Evolutionary conservation across 1,140 invertebrate genomes (phyloP).

Genomic region (Temnothorax curvispinosus): DNA sequence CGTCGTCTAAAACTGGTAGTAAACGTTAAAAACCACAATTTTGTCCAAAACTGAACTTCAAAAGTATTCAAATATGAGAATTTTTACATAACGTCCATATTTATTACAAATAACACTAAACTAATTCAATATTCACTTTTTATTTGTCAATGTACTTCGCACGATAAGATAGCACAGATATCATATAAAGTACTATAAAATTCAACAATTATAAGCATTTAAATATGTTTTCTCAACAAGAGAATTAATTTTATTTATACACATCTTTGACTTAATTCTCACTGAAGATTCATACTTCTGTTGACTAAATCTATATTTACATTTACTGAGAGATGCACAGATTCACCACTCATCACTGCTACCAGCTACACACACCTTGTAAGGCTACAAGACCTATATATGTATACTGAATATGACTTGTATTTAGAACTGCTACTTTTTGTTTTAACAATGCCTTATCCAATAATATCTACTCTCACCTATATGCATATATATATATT

Average conservation of each 20-base stretch:
- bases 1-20: background rate
- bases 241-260: slow-evolving; percentile 31
- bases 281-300: slow-evolving; percentile 25
- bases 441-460: background rate
- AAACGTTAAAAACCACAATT: background rate
- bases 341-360: slow-evolving; percentile 57
- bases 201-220: slow-evolving; percentile 6
- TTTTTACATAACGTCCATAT: background rate
- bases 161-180: background rate
- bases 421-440: slow-evolving; percentile 45
- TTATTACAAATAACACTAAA: background rate
- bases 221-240: background rate
- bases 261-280: background rate
- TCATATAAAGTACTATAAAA: background rate
- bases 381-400: slow-evolving; percentile 22
- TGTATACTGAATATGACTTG: slow-evolving; percentile 31
- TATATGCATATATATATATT: background rate
- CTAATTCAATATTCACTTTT: slow-evolving; percentile 12
- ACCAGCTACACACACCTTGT: slow-evolving; percentile 59
- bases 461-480: too few species aligned
- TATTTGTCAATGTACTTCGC: background rate
- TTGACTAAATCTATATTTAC: slow-evolving; percentile 70
- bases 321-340: slow-evolving; percentile 60
- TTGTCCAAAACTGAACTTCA: background rate
- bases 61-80: background rate